These are phyloP conservation scores for Setophaga coronata DNA, from an alignment of 2,113 vertebrate genomes.

Conservation along the genomic window DNA sequence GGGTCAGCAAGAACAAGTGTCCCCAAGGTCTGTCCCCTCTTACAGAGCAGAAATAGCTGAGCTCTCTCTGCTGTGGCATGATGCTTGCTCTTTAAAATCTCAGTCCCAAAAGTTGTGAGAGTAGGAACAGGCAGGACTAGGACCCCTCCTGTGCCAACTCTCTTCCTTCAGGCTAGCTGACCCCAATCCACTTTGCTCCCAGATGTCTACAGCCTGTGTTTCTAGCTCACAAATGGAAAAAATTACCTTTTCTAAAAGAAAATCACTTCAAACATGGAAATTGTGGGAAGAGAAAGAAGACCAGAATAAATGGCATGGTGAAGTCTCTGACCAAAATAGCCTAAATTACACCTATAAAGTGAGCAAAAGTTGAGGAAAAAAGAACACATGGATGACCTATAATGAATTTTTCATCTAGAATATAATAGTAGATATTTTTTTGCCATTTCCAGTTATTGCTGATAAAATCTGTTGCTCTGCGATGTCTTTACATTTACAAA, in stretches of 20 bases:
- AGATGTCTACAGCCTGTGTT: background rate
- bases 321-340: background rate
- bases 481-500: background rate
- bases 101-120: background rate
- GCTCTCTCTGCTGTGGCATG: rapidly evolving
- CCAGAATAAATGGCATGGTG: background rate
- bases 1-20: background rate
- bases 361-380: background rate
- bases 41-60: background rate
- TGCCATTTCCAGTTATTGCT: background rate
- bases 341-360: background rate
- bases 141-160: background rate
- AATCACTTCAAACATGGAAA: background rate
- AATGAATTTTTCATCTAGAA: background rate
- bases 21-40: rapidly evolving
- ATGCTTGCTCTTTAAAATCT: background rate
- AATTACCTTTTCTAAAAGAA: background rate
- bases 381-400: background rate
- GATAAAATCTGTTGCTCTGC: background rate
- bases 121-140: background rate
- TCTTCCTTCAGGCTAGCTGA: background rate
- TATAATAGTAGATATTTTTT: background rate
- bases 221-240: background rate
- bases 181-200: rapidly evolving
- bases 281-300: background rate